Percentiles rank a stretch among this genome's conserved stretches.
Evolutionary conservation across 2,797 vertebrate genomes (phyloP).

Genomic region (Poeciliopsis infans): DNA sequence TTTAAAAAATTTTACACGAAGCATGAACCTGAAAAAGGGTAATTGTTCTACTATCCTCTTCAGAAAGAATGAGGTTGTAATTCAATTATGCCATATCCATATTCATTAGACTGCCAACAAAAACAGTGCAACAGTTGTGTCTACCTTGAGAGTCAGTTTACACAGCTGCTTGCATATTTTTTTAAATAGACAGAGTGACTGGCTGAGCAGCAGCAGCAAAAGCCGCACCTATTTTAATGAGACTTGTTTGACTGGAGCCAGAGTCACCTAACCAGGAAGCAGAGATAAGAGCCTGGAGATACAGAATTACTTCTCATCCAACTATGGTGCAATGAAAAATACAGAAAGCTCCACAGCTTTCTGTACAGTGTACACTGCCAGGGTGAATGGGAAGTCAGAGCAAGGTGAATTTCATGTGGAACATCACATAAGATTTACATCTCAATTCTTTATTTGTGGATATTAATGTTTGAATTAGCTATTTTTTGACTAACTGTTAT

Average conservation of each 20-base stretch:
- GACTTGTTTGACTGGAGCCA: slow-evolving; percentile 47
- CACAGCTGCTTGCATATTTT: slow-evolving; percentile 1
- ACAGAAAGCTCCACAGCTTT: not conserved
- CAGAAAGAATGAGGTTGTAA: not conserved
- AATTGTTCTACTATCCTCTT: not conserved
- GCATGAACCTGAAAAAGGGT: not conserved
- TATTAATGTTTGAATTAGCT: not conserved
- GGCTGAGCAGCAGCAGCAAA: not conserved
- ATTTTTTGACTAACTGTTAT: not conserved
- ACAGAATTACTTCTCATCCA: slow-evolving; percentile 24
- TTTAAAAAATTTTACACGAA: not conserved
- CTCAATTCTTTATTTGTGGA: not conserved
- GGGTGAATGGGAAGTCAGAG: slow-evolving; percentile 16
- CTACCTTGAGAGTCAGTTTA: not conserved
- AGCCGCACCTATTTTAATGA: slow-evolving; percentile 62
- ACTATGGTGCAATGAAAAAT: slow-evolving; percentile 2
- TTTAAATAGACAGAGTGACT: slow-evolving; percentile 1
- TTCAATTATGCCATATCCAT: not conserved
- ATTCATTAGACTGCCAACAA: not conserved
- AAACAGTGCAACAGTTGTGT: not conserved
- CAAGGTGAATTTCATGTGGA: not conserved
- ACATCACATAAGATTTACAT: not conserved
- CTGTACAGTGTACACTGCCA: not conserved
- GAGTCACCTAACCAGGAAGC: slow-evolving; percentile 60
- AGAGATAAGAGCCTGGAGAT: slow-evolving; percentile 60